These are phyloP conservation scores for Dicyrtoma fusca DNA, from an alignment of 2,888 invertebrate species.

Conservation along the genomic window DNA sequence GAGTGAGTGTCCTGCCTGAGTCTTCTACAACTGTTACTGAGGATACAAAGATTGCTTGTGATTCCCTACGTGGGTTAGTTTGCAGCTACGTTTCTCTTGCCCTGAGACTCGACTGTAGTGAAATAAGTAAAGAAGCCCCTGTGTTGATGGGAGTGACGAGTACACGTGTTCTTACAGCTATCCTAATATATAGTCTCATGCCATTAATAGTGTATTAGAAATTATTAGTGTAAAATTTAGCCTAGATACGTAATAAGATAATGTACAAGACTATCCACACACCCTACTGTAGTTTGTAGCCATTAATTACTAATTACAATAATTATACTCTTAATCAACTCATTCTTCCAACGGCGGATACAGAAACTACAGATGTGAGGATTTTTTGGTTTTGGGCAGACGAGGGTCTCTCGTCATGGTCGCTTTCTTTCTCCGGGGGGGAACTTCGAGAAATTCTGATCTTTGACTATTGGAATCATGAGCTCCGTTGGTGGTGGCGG, in stretches of 20 bases:
- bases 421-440: constrained; percentile 46
- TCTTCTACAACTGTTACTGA: too few relatives aligned
- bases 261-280: background rate
- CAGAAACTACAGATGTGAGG: constrained; percentile 7
- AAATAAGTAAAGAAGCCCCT: too few relatives aligned
- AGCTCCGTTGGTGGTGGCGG: background rate
- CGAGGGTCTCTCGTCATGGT: constrained; percentile 48
- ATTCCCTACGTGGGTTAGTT: too few relatives aligned
- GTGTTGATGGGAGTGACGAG: too few relatives aligned
- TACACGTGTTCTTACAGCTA: too few relatives aligned
- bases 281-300: background rate
- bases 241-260: constrained; percentile 3
- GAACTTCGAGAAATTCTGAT: constrained; percentile 51
- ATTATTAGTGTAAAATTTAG: constrained; percentile 13
- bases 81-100: too few relatives aligned
- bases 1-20: too few relatives aligned
- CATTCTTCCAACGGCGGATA: background rate
- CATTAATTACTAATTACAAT: background rate
- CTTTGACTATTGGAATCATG: constrained; percentile 42
- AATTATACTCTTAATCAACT: background rate
- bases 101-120: too few relatives aligned
- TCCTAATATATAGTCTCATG: too few relatives aligned
- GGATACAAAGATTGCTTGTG: too few relatives aligned
- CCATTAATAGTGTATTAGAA: constrained; percentile 20
- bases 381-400: constrained; percentile 48